Conservation (phyloP, 2,888 invertebrate species). For the Andrena camellia region DNA sequence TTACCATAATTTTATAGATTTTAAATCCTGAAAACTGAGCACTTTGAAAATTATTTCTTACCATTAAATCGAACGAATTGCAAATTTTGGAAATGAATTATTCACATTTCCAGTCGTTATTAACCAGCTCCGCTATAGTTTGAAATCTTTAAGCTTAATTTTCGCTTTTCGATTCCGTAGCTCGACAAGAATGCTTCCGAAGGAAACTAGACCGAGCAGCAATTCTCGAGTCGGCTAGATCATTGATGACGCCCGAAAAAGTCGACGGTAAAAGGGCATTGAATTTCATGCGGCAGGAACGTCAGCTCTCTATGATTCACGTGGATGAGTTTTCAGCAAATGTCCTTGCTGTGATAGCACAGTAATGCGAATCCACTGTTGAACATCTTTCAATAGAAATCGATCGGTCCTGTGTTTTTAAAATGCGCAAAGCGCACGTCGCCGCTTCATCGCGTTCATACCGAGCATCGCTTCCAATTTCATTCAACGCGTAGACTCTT, state of each 20-base stretch:
- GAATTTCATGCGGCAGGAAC: conserved; percentile 60
- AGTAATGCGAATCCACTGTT: conserved; percentile 73
- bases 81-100: neutral
- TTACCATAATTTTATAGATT: no score
- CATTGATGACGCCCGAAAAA: conserved; percentile 23
- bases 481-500: conserved; percentile 15
- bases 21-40: no score
- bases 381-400: conserved; percentile 73
- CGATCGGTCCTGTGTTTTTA: conserved; percentile 69
- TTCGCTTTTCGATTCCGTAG: neutral
- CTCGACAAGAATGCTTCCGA: neutral
- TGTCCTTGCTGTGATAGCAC: conserved; percentile 66
- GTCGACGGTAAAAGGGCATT: conserved; percentile 48
- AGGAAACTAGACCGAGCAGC: neutral
- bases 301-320: conserved; percentile 67
- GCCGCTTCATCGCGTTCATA: conserved; percentile 47
- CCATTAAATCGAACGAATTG: neutral
- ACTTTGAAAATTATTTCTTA: neutral
- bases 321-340: conserved; percentile 67
- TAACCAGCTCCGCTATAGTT: no score
- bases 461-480: conserved; percentile 24
- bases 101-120: no score
- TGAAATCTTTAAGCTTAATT: neutral
- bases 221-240: neutral
- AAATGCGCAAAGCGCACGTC: conserved; percentile 62